Evolutionary conservation across 2,113 vertebrate species (phyloP), one percentile per base, ranked within the genome.

Genomic region (Ciconia stormi): DNA sequence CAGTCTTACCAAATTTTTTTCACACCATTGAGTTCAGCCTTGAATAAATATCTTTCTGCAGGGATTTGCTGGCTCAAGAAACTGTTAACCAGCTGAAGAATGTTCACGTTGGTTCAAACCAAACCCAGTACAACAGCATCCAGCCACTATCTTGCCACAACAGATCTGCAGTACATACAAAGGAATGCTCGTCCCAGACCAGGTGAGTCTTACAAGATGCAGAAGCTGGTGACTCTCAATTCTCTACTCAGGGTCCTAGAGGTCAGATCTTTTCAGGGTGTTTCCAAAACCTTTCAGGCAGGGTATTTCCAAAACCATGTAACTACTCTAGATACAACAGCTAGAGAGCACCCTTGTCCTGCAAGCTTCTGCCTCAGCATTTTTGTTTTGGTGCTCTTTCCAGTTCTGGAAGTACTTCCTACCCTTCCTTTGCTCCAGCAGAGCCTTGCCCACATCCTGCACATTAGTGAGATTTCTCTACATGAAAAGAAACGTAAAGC

Each of bases 31-130:
- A 61, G 58, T 52, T 66, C 2, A 52, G 71, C 63, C 46, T 47
- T 17, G 23, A 65, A 3, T 22, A 81, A 87, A 8, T 20, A 25
- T 10, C 17, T 36, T 61, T 17, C 52, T 38, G 40, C 47, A 59
- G 88, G 34, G 38, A 26, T 38, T 4, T 62, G 34, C 6, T 5
- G 13, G 44, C 59, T 82, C 65, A 61, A 52, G 72, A 29, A 65
- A 6, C 27, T 27, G 32, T 21, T 10, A 34, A 32, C 7, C 76
- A 77, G 49, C 42, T 44, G 27, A n/a, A n/a, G 30, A 72, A 3
- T 5, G 16, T 6, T 10, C 0, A 0, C 3, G 13, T 0, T 49
- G 82, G 65, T 12, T 78, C 65, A 19, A 13, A 29, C 42, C 29
- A n/a, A 50, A 18, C 7, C 16, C 32, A 19, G 16, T 0, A 8